Conservation (phyloP, 2,888 invertebrate genomes). For the Melinaea menophilus region DNA sequence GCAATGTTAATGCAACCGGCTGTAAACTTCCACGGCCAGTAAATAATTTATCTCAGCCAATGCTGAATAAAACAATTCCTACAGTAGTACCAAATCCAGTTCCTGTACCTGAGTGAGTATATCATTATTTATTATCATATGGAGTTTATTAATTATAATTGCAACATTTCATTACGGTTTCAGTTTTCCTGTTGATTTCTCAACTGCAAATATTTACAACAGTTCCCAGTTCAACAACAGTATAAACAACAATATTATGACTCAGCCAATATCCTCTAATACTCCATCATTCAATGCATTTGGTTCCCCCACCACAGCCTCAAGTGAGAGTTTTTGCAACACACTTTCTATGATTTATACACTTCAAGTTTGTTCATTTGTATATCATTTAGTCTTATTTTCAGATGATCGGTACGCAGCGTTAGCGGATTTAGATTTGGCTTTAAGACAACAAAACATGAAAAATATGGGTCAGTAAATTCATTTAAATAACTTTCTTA, state of each 20-base stretch:
- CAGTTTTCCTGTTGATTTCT: conserved; percentile 84
- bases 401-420: conserved; percentile 96
- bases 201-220: conserved; percentile 84
- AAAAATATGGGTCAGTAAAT: conserved; percentile 62
- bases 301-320: conserved; percentile 44
- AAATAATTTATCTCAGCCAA: conserved; percentile 52
- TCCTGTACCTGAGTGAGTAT: conserved; percentile 68
- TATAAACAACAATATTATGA: conserved; percentile 57
- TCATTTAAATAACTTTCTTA: conserved; percentile 13
- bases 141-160: conserved; percentile 7
- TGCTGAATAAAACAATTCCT: conserved; percentile 38
- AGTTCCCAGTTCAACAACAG: conserved; percentile 72
- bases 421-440: conserved; percentile 93
- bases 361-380: conserved; percentile 3
- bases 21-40: conserved; percentile 61
- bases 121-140: conserved; percentile 5
- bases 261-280: conserved; percentile 65
- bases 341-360: conserved; percentile 4
- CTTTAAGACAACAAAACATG: conserved; percentile 79
- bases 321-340: conserved; percentile 43
- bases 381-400: conserved; percentile 26
- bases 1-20: conserved; percentile 52
- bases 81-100: conserved; percentile 34
- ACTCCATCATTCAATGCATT: conserved; percentile 55
- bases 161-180: conserved; percentile 35